These are phyloP conservation scores for Scaptomyza tumidula DNA, from an alignment of 2,888 invertebrate genomes.

Conservation along the genomic window DNA sequence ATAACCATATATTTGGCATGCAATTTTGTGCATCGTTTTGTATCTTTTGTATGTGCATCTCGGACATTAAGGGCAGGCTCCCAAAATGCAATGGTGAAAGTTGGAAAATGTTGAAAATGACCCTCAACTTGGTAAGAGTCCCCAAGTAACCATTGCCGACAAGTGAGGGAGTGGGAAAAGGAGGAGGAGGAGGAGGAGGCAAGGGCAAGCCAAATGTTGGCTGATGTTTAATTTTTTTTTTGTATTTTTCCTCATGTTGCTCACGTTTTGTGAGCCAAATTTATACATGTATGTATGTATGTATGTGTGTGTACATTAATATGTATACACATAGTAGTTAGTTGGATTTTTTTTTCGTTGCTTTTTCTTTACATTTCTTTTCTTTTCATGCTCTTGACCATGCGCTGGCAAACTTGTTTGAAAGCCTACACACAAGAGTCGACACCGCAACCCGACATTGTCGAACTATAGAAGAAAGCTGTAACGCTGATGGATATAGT, in stretches of 20 bases:
- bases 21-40: constrained; percentile 31
- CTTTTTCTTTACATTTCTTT: too few species aligned
- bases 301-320: neutral
- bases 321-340: neutral
- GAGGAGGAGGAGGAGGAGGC: too few species aligned
- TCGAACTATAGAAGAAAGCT: constrained; percentile 28
- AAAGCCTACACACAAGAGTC: constrained; percentile 41
- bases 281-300: neutral
- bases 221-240: constrained; percentile 64
- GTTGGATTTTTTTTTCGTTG: neutral
- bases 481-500: constrained; percentile 1
- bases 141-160: neutral
- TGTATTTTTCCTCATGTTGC: constrained; percentile 36
- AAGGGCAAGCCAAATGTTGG: constrained; percentile 20
- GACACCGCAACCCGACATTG: constrained; percentile 9
- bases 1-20: constrained; percentile 13
- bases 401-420: constrained; percentile 68
- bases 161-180: neutral
- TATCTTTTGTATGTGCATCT: constrained; percentile 8
- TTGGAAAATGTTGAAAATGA: constrained; percentile 31
- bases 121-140: constrained; percentile 16
- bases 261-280: constrained; percentile 53
- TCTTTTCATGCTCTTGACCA: constrained; percentile 53
- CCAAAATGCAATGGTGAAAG: constrained; percentile 45
- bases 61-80: constrained; percentile 51